A percentile compares a stretch with the other conserved stretches of the same genome.
phyloP scores from a whole-genome alignment of 2,113 vertebrate genomes.

The Brachyistius frenatus region DNA sequence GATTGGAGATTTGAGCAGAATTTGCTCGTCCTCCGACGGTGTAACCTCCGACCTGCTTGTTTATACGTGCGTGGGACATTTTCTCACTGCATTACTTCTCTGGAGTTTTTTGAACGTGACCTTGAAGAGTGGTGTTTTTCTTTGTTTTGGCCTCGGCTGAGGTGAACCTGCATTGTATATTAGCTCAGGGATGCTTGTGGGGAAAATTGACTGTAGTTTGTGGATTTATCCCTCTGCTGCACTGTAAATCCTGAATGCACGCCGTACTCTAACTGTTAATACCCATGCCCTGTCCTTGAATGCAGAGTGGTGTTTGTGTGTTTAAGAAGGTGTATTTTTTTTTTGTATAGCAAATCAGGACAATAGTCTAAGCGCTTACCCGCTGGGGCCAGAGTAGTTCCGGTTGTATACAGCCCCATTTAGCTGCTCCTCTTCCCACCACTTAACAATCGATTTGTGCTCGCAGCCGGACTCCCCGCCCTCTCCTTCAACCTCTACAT shows the following conservation, averaged over 20 bases:
- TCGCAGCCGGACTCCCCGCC: conserved; percentile 1
- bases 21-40: neutral
- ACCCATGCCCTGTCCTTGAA: conserved; percentile 33
- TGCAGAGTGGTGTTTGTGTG: conserved; percentile 27
- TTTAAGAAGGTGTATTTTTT: conserved; percentile 20
- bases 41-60: conserved; percentile 41
- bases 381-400: conserved; percentile 20
- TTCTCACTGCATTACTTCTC: conserved; percentile 10
- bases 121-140: conserved; percentile 1
- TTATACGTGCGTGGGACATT: conserved; percentile 16
- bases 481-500: conserved; percentile 17
- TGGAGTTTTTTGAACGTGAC: conserved; percentile 20
- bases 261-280: conserved; percentile 7
- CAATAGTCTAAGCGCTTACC: neutral
- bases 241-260: conserved; percentile 14
- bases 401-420: conserved; percentile 5
- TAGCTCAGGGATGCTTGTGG: conserved; percentile 10
- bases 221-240: conserved; percentile 29
- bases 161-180: conserved; percentile 33
- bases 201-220: neutral
- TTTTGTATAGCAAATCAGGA: conserved; percentile 1
- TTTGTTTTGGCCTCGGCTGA: conserved; percentile 2
- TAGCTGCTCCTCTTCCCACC: conserved; percentile 25
- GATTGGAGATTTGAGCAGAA: conserved; percentile 20
- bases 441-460: conserved; percentile 57